These are phyloP conservation scores for Brachionus plicatilis DNA, from an alignment of 1,140 invertebrate genomes.

Conservation along the genomic window DNA sequence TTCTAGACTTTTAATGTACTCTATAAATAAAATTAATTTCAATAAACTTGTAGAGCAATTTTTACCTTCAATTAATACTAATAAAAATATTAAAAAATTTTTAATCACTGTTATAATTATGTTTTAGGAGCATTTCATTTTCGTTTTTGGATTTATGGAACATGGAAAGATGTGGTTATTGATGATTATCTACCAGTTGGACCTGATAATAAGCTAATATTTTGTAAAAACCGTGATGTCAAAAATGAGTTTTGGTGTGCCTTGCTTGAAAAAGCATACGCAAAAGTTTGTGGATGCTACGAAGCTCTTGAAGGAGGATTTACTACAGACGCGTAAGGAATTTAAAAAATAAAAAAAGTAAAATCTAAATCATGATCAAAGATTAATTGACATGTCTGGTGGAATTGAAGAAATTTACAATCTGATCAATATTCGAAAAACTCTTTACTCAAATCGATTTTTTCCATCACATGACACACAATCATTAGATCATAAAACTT, in stretches of 20 bases:
- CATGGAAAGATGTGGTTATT: constrained; percentile 57
- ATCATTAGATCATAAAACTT: constrained; percentile 6
- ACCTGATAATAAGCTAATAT: constrained; percentile 16
- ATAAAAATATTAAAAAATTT: background rate
- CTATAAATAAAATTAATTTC: too few species aligned
- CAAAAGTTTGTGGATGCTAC: constrained; percentile 56
- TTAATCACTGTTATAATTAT: background rate
- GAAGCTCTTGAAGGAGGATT: constrained; percentile 50
- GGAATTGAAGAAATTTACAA: constrained; percentile 53
- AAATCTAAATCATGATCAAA: background rate
- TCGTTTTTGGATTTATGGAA: constrained; percentile 57
- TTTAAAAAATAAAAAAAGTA: background rate
- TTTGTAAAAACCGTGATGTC: constrained; percentile 33
- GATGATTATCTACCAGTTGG: constrained; percentile 57
- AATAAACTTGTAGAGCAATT: too few species aligned
- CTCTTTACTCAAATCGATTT: background rate
- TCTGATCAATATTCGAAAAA: constrained; percentile 44
- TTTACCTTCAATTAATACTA: too few species aligned
- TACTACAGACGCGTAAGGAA: constrained; percentile 47
- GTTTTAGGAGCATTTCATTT: constrained; percentile 49
- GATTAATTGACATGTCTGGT: constrained; percentile 49
- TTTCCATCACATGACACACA: background rate
- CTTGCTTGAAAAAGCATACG: constrained; percentile 59
- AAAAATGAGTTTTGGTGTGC: constrained; percentile 59
- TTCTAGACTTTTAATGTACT: too few species aligned